Conservation (phyloP, 92 coral and sea anemone genomes). For the Plumapathes pennacea region DNA sequence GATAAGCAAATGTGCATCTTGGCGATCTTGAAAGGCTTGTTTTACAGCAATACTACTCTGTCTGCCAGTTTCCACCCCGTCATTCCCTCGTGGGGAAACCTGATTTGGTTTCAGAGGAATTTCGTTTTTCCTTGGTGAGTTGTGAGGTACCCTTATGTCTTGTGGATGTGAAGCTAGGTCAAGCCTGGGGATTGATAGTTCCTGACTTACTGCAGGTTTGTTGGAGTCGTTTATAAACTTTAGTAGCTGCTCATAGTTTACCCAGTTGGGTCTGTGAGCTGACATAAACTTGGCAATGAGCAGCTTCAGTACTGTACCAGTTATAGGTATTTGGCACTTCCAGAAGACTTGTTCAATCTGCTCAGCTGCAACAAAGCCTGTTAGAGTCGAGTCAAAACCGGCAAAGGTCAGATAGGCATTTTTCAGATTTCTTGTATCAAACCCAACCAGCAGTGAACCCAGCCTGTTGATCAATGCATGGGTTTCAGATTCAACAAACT, state of each 20-base stretch:
- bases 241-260: constrained; percentile 76
- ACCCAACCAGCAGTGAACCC: constrained; percentile 29
- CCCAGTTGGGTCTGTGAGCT: constrained; percentile 78
- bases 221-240: constrained; percentile 55
- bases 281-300: constrained; percentile 66
- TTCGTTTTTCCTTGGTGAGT: constrained; percentile 37
- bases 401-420: constrained; percentile 67
- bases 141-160: constrained; percentile 30
- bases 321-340: constrained; percentile 57
- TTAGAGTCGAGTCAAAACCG: constrained; percentile 74
- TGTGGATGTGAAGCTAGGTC: constrained; percentile 51
- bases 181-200: constrained; percentile 39
- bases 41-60: constrained; percentile 68
- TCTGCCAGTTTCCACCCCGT: constrained; percentile 53
- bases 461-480: constrained; percentile 21
- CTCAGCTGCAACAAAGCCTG: constrained; percentile 75
- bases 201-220: constrained; percentile 33
- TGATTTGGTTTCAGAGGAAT: constrained; percentile 77
- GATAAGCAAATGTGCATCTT: constrained; percentile 67
- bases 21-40: constrained; percentile 73
- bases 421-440: constrained; percentile 53
- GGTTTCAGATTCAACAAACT: constrained; percentile 7
- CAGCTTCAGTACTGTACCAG: constrained; percentile 30
- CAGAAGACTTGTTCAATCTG: constrained; percentile 62
- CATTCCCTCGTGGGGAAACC: constrained; percentile 62